Conservation (phyloP, 1,140 invertebrate species). For the Drosophila neocordata region DNA sequence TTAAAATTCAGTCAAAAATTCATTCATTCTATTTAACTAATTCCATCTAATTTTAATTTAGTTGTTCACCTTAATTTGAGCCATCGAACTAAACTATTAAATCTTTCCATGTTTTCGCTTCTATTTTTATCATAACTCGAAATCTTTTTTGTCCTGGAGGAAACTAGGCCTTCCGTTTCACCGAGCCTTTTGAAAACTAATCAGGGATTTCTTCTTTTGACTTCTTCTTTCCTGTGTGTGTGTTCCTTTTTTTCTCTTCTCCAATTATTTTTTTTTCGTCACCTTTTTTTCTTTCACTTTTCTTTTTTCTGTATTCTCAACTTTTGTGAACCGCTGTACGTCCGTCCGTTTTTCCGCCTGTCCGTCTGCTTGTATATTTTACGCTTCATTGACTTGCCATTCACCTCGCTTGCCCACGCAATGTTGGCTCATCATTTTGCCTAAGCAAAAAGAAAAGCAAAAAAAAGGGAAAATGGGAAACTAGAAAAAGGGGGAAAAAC, state of each 20-base stretch:
- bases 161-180: conserved; percentile 65
- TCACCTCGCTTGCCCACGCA: conserved; percentile 59
- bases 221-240: background rate
- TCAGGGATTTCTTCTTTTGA: conserved; percentile 63
- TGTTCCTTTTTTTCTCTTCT: conserved; percentile 5
- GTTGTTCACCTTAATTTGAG: conserved; percentile 4
- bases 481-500: background rate
- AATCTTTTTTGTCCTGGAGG: conserved; percentile 16
- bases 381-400: conserved; percentile 67
- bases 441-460: background rate
- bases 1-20: too few species aligned
- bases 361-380: conserved; percentile 59
- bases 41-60: too few species aligned
- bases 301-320: conserved; percentile 6
- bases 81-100: conserved; percentile 1
- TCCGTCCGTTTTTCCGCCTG: background rate
- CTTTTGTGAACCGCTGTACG: background rate
- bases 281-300: conserved; percentile 35
- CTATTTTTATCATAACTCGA: conserved; percentile 7
- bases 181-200: conserved; percentile 58
- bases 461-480: background rate
- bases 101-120: conserved; percentile 1
- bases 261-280: conserved; percentile 37
- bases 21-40: too few species aligned
- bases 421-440: conserved; percentile 48